Evolutionary conservation across 2,888 invertebrate species (phyloP), one percentile per base, ranked within the genome.

Genomic region (Drosophila macrothrix): DNA sequence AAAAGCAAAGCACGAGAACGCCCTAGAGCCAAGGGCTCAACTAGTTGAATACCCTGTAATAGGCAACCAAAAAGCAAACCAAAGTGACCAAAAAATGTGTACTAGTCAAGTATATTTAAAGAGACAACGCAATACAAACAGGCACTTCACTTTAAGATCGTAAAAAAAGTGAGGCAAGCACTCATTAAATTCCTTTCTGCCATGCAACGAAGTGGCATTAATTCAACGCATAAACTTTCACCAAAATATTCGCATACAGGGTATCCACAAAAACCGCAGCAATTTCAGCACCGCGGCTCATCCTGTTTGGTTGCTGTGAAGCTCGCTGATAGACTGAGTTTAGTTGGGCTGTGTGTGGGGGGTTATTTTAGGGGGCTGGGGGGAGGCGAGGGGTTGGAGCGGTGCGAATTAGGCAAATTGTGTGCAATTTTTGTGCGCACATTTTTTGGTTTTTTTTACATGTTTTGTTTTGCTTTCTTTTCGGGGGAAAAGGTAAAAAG

Each of bases 381-480:
- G 16, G 25, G 7, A 6, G 19, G 25, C 46, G 22, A 19, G 54
- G 70, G 64, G 62, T 49, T 39, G n/a, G 67, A n/a, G 63, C 39
- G 65, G 74, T 73, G 76, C 77, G 87, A 84, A 88, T 88, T 88
- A 88, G 89, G 84, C 88, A 88, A 88, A 88, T 90, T 90, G 84
- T 90, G 81, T 80, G 90, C 86, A 90, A 88, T 90, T 90, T 85
- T 70, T 80, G 80, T 66, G 73, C 65, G 65, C 56, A 46, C 58
- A 60, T 55, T 76, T 66, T 66, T 56, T 41, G 29, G 41, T 22
- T 52, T 31, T 31, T 25, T 61, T 67, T 46, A 4, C 25, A 19
- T 25, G 31, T 50, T 31, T n/a, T n/a, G 35, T 49, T 54, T 68
- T 63, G 37, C 3, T 37, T 35, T 25, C 16, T 53, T 59, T 53